These are phyloP conservation scores for Lanistes nyassanus DNA, from an alignment of 1,140 invertebrate genomes.

Conservation along the genomic window DNA sequence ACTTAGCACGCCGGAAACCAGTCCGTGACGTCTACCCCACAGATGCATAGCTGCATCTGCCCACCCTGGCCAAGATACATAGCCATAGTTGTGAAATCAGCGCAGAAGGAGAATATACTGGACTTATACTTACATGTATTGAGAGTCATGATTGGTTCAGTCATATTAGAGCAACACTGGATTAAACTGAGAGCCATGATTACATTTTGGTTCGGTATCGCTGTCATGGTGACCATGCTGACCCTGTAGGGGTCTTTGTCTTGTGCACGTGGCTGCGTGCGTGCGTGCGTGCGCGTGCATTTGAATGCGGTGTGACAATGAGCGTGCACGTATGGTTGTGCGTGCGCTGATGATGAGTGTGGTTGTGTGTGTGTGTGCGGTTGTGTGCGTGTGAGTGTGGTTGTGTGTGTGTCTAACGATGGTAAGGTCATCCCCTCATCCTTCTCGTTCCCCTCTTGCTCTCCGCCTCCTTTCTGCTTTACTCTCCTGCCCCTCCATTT, in stretches of 20 bases:
- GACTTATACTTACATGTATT: neutral
- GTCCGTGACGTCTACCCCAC: too few relatives aligned
- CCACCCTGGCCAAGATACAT: too few relatives aligned
- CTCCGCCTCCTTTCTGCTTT: too few relatives aligned
- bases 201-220: neutral
- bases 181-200: conserved; percentile 7
- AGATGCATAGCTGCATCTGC: too few relatives aligned
- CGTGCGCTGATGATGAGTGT: neutral
- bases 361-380: neutral
- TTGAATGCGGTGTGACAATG: neutral
- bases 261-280: conserved; percentile 1
- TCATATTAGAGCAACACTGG: neutral
- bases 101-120: conserved; percentile 4
- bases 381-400: too few relatives aligned
- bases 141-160: neutral
- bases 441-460: too few relatives aligned
- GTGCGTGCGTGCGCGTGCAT: conserved; percentile 6
- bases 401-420: too few relatives aligned
- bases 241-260: neutral
- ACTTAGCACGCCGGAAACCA: conserved; percentile 23
- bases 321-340: conserved; percentile 2
- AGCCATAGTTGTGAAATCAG: neutral
- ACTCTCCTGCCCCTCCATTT: too few relatives aligned
- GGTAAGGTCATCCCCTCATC: too few relatives aligned
- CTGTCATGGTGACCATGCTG: neutral